phyloP scores from a whole-genome alignment of 1,140 invertebrate genomes.

The Drosophila suzukii region DNA sequence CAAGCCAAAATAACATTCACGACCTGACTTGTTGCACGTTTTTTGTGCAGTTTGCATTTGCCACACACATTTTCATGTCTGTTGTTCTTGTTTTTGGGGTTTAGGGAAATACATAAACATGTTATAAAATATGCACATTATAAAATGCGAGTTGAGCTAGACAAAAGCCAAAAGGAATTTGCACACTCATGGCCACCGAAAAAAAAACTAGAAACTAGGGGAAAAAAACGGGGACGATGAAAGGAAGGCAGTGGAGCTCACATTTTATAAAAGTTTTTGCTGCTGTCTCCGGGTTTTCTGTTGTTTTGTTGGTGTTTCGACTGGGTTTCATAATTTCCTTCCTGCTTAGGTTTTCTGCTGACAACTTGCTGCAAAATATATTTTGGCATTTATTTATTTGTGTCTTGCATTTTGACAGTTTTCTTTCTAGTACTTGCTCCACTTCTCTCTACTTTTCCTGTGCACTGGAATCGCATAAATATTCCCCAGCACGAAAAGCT shows the following conservation, averaged over 20 bases:
- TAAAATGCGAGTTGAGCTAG: conserved; percentile 69
- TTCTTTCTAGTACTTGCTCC: conserved; percentile 30
- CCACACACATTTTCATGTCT: conserved; percentile 14
- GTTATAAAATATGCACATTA: conserved; percentile 80
- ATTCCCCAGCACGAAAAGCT: conserved; percentile 30
- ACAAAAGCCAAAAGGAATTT: conserved; percentile 78
- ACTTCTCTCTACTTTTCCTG: conserved; percentile 5
- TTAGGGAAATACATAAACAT: conserved; percentile 67
- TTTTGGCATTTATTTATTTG: conserved; percentile 76
- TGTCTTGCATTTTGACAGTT: conserved; percentile 68
- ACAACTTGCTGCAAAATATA: conserved; percentile 74
- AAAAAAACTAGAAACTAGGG: neutral
- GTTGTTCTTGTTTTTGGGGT: conserved; percentile 29
- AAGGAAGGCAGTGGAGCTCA: conserved; percentile 18
- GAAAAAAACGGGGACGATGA: conserved; percentile 8
- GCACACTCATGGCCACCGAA: conserved; percentile 57
- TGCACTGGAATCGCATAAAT: conserved; percentile 42
- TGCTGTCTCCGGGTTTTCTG: conserved; percentile 13
- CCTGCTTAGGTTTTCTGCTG: conserved; percentile 62
- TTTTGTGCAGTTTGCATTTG: conserved; percentile 38
- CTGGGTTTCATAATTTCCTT: conserved; percentile 71
- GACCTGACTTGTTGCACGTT: conserved; percentile 69
- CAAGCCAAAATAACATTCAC: conserved; percentile 8
- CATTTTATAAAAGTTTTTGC: conserved; percentile 45
- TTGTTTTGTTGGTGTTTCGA: conserved; percentile 34